Evolutionary conservation across 2,888 invertebrate species (phyloP).

Genomic region (Sinohyriopsis cumingii): DNA sequence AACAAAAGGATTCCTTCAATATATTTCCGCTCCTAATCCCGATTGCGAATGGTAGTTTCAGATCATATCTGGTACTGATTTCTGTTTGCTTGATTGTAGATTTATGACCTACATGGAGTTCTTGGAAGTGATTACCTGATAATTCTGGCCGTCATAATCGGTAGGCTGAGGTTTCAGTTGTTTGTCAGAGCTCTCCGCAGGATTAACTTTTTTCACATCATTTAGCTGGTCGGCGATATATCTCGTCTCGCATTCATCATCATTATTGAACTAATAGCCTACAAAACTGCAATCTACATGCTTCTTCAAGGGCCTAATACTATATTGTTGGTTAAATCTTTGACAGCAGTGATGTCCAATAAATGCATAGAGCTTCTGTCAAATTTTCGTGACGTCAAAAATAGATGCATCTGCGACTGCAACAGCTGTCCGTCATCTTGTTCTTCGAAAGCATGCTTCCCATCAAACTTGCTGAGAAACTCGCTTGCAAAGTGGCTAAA

Average conservation of each 20-base stretch:
- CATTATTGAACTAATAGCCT: conserved; percentile 43
- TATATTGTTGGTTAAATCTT: conserved; percentile 48
- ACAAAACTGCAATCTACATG: conserved; percentile 52
- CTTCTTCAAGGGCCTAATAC: conserved; percentile 45
- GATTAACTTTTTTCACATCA: conserved; percentile 59
- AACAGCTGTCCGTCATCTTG: conserved; percentile 34
- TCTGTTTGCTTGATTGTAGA: conserved; percentile 40
- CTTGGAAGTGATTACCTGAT: conserved; percentile 27
- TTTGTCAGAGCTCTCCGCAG: conserved; percentile 44
- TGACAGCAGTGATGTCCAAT: conserved; percentile 53
- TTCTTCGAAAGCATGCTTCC: conserved; percentile 37
- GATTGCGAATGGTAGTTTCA: conserved; percentile 43
- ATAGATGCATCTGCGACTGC: conserved; percentile 39
- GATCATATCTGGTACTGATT: conserved; percentile 38
- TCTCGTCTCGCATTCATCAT: conserved; percentile 47
- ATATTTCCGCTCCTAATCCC: conserved; percentile 19
- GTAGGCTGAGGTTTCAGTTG: conserved; percentile 51
- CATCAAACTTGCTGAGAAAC: too few species aligned
- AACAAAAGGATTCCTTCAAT: conserved; percentile 20
- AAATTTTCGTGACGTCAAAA: conserved; percentile 23
- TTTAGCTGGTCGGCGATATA: conserved; percentile 49
- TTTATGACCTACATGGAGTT: conserved; percentile 15
- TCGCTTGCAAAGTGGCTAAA: too few species aligned
- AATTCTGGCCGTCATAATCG: conserved; percentile 43
- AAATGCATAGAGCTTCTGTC: conserved; percentile 43